phyloP scores from a whole-genome alignment of 2,888 invertebrate genomes.

The Coenonympha arcania region DNA sequence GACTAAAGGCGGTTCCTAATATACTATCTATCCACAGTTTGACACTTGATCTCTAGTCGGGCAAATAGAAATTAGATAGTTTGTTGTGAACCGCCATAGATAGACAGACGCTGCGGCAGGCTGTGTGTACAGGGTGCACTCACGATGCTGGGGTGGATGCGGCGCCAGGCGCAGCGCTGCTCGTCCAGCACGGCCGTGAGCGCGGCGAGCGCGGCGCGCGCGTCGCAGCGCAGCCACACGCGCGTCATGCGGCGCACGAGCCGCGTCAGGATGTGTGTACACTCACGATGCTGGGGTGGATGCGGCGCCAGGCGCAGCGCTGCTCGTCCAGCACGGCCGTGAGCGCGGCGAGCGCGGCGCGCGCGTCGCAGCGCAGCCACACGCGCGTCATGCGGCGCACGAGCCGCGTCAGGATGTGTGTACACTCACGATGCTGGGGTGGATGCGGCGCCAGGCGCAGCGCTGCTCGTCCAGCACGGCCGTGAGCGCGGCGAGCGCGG shows the following conservation, averaged over 20 bases:
- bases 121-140: no score
- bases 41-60: no score
- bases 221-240: slow-evolving; percentile 85
- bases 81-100: no score
- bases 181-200: slow-evolving; percentile 76
- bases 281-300: slow-evolving; percentile 39
- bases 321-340: slow-evolving; percentile 71
- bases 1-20: no score
- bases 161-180: slow-evolving; percentile 57
- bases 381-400: slow-evolving; percentile 95
- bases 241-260: slow-evolving; percentile 94
- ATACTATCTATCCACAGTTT: no score
- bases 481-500: slow-evolving; percentile 78
- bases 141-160: slow-evolving; percentile 38
- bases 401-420: slow-evolving; percentile 85
- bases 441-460: slow-evolving; percentile 59
- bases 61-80: no score
- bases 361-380: slow-evolving; percentile 82
- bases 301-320: slow-evolving; percentile 57
- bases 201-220: slow-evolving; percentile 78
- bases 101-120: no score
- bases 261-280: no score
- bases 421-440: no score
- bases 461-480: slow-evolving; percentile 69
- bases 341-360: slow-evolving; percentile 78